These are phyloP conservation scores for Cossypha caffra DNA, from an alignment of 2,797 vertebrate genomes.

Conservation along the genomic window DNA sequence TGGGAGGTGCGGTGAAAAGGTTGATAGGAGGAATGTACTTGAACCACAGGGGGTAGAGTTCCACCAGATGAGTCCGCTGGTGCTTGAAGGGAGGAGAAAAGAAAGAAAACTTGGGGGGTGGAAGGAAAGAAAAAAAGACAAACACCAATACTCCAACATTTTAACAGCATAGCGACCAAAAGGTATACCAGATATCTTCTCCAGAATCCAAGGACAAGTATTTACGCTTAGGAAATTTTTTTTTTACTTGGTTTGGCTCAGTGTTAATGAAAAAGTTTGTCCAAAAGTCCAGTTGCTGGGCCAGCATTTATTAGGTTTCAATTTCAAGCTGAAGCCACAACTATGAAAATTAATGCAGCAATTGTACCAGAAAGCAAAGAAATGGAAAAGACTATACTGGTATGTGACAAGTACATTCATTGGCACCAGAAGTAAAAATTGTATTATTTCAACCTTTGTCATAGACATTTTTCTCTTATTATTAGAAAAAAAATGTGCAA, in stretches of 20 bases:
- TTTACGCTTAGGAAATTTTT: rapidly evolving
- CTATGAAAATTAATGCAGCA: slow-evolving; percentile 52
- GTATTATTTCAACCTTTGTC: background rate
- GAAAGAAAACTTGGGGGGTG: background rate
- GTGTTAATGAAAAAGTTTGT: background rate
- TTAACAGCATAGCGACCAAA: background rate
- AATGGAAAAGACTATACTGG: background rate
- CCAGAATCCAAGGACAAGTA: background rate
- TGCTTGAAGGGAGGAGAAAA: background rate
- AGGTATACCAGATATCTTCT: background rate
- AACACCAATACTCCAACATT: background rate
- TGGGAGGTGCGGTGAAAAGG: slow-evolving; percentile 13
- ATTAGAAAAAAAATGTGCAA: background rate
- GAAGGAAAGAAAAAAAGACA: background rate
- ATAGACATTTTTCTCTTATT: background rate
- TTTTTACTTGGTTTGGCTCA: slow-evolving; percentile 5
- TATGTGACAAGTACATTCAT: background rate
- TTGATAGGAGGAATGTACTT: slow-evolving; percentile 33
- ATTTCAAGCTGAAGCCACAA: slow-evolving; percentile 53
- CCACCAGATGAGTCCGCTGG: background rate
- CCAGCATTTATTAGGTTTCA: slow-evolving; percentile 58
- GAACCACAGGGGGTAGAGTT: slow-evolving; percentile 9
- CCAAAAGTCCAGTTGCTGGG: background rate
- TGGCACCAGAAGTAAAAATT: background rate
- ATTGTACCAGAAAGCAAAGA: slow-evolving; percentile 33